phyloP scores from a whole-genome alignment of 1,140 invertebrate genomes.

The Acromyrmex charruanus region DNA sequence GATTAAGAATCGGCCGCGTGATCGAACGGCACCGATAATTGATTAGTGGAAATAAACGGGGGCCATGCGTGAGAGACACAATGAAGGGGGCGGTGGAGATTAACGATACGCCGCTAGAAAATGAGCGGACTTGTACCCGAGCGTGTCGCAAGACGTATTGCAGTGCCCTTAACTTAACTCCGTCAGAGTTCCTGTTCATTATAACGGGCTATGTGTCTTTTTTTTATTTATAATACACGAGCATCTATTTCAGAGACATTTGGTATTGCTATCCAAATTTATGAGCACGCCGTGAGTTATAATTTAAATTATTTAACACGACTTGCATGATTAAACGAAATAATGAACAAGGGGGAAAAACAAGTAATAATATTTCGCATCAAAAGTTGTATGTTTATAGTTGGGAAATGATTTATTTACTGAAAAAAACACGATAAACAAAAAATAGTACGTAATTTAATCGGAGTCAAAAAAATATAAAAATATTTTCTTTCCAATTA shows the following conservation, averaged over 20 bases:
- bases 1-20: conserved; percentile 55
- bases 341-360: neutral
- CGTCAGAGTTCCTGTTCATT: conserved; percentile 15
- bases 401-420: conserved; percentile 7
- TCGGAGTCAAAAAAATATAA: neutral
- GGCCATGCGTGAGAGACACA: conserved; percentile 39
- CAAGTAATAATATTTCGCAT: neutral
- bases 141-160: conserved; percentile 39
- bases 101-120: conserved; percentile 48
- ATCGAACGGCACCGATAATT: conserved; percentile 61
- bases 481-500: conserved; percentile 7
- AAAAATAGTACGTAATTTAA: conserved; percentile 3
- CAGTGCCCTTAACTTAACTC: conserved; percentile 1
- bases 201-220: conserved; percentile 27
- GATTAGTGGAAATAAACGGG: conserved; percentile 56
- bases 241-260: conserved; percentile 18
- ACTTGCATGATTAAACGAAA: neutral
- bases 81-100: conserved; percentile 42
- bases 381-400: neutral
- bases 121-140: conserved; percentile 27
- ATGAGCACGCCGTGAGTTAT: conserved; percentile 3
- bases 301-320: conserved; percentile 39
- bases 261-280: neutral
- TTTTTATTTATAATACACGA: conserved; percentile 20
- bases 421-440: neutral